Conservation (phyloP, 2,113 vertebrate species). For the Paradoxurus hermaphroditus region DNA sequence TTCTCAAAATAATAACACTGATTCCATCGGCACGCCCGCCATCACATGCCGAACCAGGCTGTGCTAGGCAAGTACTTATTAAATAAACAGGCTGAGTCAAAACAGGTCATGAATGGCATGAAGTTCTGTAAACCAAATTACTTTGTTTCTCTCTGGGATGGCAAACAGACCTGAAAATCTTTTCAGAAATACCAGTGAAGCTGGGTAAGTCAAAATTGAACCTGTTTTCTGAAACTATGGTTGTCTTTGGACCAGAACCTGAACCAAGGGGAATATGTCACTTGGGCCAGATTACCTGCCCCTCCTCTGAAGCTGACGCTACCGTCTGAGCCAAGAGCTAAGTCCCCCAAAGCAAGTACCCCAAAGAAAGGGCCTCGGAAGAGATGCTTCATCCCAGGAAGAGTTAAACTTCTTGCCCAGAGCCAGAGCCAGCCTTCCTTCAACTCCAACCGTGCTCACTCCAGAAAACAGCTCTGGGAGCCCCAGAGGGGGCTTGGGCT, state of each 20-base stretch:
- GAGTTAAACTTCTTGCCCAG: slow-evolving; percentile 9
- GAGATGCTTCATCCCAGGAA: neutral
- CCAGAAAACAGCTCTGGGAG: slow-evolving; percentile 65
- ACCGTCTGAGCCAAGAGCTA: neutral
- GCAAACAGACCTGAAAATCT: neutral
- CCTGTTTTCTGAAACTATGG: neutral
- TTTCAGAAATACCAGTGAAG: neutral
- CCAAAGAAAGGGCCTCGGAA: neutral
- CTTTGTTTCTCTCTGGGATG: neutral
- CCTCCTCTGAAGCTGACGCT: neutral
- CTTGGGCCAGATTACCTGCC: neutral
- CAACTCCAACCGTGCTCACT: neutral
- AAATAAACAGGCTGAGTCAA: neutral
- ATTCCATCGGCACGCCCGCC: neutral
- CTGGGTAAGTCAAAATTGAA: neutral
- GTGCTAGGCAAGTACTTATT: neutral
- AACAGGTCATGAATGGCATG: neutral
- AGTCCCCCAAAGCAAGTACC: neutral
- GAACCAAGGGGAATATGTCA: neutral
- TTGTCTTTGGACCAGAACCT: neutral
- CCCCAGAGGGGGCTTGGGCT: slow-evolving; percentile 73
- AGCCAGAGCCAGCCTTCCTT: slow-evolving; percentile 45
- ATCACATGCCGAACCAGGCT: neutral
- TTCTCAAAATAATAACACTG: neutral
- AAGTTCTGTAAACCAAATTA: neutral